phyloP scores from a whole-genome alignment of 2,888 invertebrate genomes.

The Synergus japonicus region DNA sequence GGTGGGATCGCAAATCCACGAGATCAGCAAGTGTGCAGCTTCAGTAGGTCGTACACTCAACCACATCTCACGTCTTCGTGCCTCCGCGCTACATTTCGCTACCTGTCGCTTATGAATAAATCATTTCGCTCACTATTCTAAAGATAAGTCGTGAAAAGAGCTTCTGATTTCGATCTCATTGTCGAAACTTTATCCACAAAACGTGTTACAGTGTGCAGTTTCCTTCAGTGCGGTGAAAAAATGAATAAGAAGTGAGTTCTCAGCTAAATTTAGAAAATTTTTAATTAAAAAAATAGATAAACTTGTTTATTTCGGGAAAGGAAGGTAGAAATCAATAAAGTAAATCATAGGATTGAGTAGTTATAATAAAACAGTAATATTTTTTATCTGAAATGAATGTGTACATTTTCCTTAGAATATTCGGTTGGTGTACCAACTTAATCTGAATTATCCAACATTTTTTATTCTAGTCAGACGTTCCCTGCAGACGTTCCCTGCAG shows the following conservation, averaged over 20 bases:
- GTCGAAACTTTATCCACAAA: constrained; percentile 24
- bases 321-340: not conserved
- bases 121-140: constrained; percentile 35
- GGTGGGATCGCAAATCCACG: constrained; percentile 46
- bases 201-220: constrained; percentile 1
- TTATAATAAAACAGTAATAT: too few species aligned
- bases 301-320: not conserved
- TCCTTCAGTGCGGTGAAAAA: not conserved
- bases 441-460: not conserved
- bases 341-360: too few species aligned
- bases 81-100: constrained; percentile 38
- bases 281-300: not conserved
- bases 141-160: constrained; percentile 39
- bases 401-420: too few species aligned
- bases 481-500: constrained; percentile 12
- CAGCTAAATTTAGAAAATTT: not conserved
- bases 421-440: not conserved
- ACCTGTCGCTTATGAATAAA: constrained; percentile 42
- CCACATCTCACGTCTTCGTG: constrained; percentile 46
- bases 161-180: constrained; percentile 38
- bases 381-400: too few species aligned
- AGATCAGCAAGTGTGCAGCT: constrained; percentile 46
- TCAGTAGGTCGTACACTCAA: constrained; percentile 55
- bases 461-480: constrained; percentile 29
- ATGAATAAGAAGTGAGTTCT: constrained; percentile 4